Percentiles rank a stretch among this genome's conserved stretches.
Evolutionary conservation across 2,113 vertebrate genomes (phyloP).

Genomic region (Hyla sarda): DNA sequence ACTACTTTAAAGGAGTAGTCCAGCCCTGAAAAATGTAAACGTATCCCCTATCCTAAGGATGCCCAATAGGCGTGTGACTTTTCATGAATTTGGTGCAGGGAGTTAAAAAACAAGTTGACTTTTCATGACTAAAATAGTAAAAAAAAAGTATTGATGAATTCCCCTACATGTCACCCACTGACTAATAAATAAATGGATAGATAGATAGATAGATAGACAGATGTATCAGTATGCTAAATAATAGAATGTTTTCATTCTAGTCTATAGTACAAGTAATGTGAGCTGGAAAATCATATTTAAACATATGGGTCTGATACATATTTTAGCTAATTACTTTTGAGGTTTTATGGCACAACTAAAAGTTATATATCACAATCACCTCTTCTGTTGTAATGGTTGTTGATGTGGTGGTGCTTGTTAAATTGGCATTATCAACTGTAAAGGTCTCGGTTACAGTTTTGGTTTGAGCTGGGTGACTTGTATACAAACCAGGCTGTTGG

Average conservation of each 20-base stretch:
- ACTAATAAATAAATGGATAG: conserved; percentile 19
- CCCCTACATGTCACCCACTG: not conserved
- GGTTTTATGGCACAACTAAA: no score
- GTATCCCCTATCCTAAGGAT: no score
- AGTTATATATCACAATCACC: not conserved
- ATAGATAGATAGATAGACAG: not conserved
- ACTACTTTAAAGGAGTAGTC: no score
- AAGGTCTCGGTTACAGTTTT: not conserved
- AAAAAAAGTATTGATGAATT: no score
- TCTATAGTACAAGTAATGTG: not conserved
- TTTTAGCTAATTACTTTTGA: not conserved
- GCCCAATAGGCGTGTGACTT: no score
- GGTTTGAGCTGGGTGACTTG: not conserved
- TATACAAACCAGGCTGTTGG: not conserved
- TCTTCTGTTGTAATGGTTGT: not conserved
- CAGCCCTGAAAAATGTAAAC: no score
- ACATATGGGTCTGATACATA: not conserved
- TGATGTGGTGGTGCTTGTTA: not conserved
- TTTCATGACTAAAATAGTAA: no score
- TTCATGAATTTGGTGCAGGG: no score
- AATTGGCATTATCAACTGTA: not conserved
- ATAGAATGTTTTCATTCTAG: not conserved
- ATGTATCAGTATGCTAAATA: not conserved
- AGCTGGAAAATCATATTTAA: not conserved
- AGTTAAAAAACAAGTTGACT: no score